Evolutionary conservation across 2,888 invertebrate genomes (phyloP), one percentile per base, ranked within the genome.

Genomic region (Chrysodeixis includens): DNA sequence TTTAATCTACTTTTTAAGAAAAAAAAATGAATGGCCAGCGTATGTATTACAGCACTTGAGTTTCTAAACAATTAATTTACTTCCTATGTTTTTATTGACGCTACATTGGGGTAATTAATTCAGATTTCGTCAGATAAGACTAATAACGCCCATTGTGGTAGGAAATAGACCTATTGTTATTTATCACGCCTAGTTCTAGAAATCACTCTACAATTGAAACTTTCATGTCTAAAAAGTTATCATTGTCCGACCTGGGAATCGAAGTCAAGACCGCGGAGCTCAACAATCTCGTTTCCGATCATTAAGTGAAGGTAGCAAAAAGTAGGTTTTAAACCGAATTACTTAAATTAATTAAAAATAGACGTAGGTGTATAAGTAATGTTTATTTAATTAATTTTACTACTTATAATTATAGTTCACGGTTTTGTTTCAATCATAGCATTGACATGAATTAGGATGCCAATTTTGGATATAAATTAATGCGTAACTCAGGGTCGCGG

Each of bases 171-270:
- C 40, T 40, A 40, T 40, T 40, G 40, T 40, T 40, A n/a, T 40
- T n/a, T n/a, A 40, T n/a, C 40, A n/a, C 6, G 40, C 40, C 14
- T 40, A 6, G 40, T n/a, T 40, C 40, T 40, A 40, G 40, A 40
- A n/a, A n/a, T n/a, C 40, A 40, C n/a, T 40, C 40, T n/a, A 40
- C n/a, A 40, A 40, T n/a, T 40, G 5, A 40, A 40, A 40, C 40
- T 40, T 40, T 40, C 40, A 4, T 40, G n/a, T 5, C 40, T 40
- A n/a, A 40, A 40, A 26, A 40, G n/a, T n/a, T n/a, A n/a, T 0
- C 40, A 40, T 40, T 40, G 40, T 40, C 40, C n/a, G 40, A 40
- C 40, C 40, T 40, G 40, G 40, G 40, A 40, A 40, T 40, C 40
- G 40, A 40, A 40, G 14, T 40, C n/a, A 40, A 40, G 40, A 40